A percentile compares a stretch with the other conserved stretches of the same genome.
phyloP scores from a whole-genome alignment of 2,113 vertebrate species.

The Dissostichus mawsoni region DNA sequence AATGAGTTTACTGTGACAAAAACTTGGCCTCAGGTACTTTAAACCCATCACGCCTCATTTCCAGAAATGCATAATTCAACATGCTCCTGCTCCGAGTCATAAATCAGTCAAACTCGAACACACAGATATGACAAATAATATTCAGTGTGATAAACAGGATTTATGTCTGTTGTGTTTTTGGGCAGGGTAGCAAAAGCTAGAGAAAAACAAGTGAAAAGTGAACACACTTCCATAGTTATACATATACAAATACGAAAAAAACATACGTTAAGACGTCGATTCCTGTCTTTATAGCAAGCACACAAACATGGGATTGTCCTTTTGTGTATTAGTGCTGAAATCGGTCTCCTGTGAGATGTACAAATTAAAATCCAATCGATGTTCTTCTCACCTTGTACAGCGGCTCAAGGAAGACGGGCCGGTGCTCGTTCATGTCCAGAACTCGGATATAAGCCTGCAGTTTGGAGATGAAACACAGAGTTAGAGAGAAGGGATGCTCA shows the following conservation, averaged over 20 bases:
- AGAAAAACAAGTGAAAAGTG: background rate
- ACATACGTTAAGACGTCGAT: background rate
- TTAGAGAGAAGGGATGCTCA: background rate
- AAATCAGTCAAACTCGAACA: background rate
- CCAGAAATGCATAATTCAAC: background rate
- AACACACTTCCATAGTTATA: background rate
- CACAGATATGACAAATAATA: background rate
- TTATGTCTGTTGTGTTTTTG: background rate
- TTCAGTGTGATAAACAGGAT: background rate
- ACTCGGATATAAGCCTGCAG: constrained; percentile 90
- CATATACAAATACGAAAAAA: background rate
- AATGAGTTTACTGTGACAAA: no score
- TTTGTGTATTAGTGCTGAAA: no score
- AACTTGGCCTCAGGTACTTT: background rate
- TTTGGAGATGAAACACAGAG: background rate
- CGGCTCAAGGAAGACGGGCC: constrained; percentile 89
- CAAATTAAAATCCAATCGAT: background rate
- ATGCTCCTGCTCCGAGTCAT: background rate
- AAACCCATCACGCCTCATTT: background rate
- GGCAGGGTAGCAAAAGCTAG: background rate
- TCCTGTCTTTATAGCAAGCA: background rate
- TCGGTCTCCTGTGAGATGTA: background rate
- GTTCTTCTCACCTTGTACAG: constrained; percentile 81
- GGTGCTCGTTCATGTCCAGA: constrained; percentile 92
- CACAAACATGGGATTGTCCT: background rate